Conservation (phyloP, 2,888 invertebrate species). For the Drosophila heteroneura region DNA sequence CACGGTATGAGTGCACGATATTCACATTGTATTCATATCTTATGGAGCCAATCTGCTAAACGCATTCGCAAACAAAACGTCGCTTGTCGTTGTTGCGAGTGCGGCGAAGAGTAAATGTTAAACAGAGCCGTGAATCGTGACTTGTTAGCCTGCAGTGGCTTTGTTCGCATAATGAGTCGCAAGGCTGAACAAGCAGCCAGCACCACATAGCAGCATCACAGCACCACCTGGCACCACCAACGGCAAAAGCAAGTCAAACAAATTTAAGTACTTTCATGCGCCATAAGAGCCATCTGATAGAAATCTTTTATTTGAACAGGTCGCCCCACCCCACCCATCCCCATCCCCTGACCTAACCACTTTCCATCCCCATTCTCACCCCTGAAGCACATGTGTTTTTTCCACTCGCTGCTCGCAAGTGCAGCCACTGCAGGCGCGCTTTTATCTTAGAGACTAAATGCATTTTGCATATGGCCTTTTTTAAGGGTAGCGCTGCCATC, state of each 20-base stretch:
- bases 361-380: neutral
- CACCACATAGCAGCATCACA: slow-evolving; percentile 3
- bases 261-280: slow-evolving; percentile 80
- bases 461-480: slow-evolving; percentile 59
- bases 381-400: slow-evolving; percentile 12
- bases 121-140: slow-evolving; percentile 34
- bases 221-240: slow-evolving; percentile 23
- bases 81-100: slow-evolving; percentile 25
- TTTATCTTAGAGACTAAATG: slow-evolving; percentile 74
- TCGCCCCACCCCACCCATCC: neutral
- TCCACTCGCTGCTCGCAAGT: slow-evolving; percentile 20
- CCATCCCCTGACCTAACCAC: neutral
- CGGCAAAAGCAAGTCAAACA: slow-evolving; percentile 72
- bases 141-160: slow-evolving; percentile 36
- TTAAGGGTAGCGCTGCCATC: slow-evolving; percentile 15
- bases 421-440: slow-evolving; percentile 58
- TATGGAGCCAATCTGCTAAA: slow-evolving; percentile 62
- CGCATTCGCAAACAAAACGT: slow-evolving; percentile 64
- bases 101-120: slow-evolving; percentile 51
- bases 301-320: slow-evolving; percentile 75
- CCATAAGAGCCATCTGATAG: slow-evolving; percentile 79
- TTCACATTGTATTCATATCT: slow-evolving; percentile 32
- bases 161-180: slow-evolving; percentile 57
- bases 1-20: slow-evolving; percentile 1
- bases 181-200: slow-evolving; percentile 6